Evolutionary conservation across 2,113 vertebrate genomes (phyloP).

Genomic region (Notechis scutatus): DNA sequence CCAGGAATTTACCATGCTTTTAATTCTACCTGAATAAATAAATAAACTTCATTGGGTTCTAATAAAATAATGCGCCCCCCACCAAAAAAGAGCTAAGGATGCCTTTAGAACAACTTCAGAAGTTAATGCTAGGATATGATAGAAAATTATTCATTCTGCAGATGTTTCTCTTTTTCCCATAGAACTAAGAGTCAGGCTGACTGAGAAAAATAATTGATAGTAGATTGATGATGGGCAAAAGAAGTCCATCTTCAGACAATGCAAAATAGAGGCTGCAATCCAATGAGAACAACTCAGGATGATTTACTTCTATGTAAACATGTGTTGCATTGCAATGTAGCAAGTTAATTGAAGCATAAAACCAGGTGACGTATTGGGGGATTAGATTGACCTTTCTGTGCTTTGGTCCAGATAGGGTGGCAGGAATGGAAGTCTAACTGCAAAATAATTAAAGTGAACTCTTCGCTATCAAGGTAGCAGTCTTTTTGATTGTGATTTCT

Average conservation of each 20-base stretch:
- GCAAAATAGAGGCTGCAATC: neutral
- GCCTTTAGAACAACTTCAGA: neutral
- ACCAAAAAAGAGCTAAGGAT: neutral
- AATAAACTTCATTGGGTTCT: neutral
- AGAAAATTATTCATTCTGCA: neutral
- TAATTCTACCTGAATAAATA: neutral
- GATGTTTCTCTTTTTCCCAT: neutral
- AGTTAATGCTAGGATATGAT: neutral
- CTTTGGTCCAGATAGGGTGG: neutral
- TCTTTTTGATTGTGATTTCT: conserved; percentile 1
- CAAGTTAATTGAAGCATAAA: neutral
- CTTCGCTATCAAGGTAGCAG: neutral
- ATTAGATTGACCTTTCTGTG: neutral
- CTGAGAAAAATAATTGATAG: neutral
- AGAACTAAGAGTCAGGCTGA: neutral
- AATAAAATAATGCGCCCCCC: neutral
- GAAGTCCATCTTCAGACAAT: neutral
- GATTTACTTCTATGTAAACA: neutral
- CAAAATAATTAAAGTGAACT: neutral
- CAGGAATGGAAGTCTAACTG: neutral
- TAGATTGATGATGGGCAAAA: neutral
- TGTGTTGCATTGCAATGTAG: neutral
- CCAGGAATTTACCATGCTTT: neutral
- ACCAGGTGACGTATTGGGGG: neutral
- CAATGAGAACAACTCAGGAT: neutral